Percentiles rank a stretch among this genome's conserved stretches.
phyloP scores from a whole-genome alignment of 2,797 vertebrate genomes.

The Epinephelus awoara region DNA sequence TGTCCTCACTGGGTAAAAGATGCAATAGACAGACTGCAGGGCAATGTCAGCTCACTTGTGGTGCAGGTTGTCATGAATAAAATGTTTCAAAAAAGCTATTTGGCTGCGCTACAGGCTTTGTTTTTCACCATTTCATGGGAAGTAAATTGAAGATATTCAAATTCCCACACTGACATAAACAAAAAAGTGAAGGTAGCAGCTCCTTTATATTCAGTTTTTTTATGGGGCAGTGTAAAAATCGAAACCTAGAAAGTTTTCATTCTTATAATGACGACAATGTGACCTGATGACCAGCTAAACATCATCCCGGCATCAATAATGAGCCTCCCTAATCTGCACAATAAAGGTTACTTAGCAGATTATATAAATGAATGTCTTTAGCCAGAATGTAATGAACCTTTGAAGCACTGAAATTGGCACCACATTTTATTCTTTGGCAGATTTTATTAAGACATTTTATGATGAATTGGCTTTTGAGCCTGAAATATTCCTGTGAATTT shows the following conservation, averaged over 20 bases:
- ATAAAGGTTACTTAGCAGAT: neutral
- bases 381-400: neutral
- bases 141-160: conserved; percentile 22
- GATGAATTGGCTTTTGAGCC: neutral
- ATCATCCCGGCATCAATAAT: conserved; percentile 4
- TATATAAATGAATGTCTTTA: neutral
- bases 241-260: neutral
- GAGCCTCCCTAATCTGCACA: neutral
- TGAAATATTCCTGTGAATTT: neutral
- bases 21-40: conserved; percentile 23
- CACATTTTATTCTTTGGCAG: neutral
- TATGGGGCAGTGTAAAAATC: neutral
- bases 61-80: conserved; percentile 26
- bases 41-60: conserved; percentile 18
- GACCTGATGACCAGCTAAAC: neutral
- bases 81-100: conserved; percentile 12
- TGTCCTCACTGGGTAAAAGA: conserved; percentile 33
- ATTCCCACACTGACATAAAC: conserved; percentile 4
- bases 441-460: neutral
- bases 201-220: neutral
- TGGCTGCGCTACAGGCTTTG: conserved; percentile 8
- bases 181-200: neutral
- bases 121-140: conserved; percentile 20
- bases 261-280: neutral
- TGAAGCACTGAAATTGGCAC: neutral